Base-by-base conservation (phyloP, 2,113 vertebrate genomes). In the Etia nguti region DNA sequence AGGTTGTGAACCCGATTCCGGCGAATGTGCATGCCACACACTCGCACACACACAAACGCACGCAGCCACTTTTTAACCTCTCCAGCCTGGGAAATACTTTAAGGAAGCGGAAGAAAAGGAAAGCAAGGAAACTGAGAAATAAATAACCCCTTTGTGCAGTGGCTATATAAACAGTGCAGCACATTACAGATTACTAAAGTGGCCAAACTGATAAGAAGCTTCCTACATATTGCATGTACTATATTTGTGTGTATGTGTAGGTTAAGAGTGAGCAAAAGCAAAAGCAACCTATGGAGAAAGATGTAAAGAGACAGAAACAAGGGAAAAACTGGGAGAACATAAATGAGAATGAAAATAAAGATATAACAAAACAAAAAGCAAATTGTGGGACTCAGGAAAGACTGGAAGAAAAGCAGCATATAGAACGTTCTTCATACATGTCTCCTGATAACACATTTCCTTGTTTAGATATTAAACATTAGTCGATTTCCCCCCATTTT, bases 131-230 rank as follows among this genome's bases (percentile, higher is more conserved):
- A 94, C 91, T 41, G 87, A 94, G 92, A 95, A 96, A 94, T 93
- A 95, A 96, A 96, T 94, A 96, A 91, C 89, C 90, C 92, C 90
- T 96, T 94, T 95, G 94, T 95, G 93, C 92, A n/a, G 18, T 15
- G 16, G 79, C 90, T 91, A 83, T 86, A 90, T 93, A 95, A 96
- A 96, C 95, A 95, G 77, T 79, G 57, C 91, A 86, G 84, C 86
- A 84, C 90, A 81, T 93, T 95, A 91, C 57, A 89, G 93, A 88
- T 88, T 82, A 86, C 88, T 84, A 84, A 81, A 80, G 73, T 82
- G 83, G 73, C 24, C 13, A 36, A 56, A 88, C 86, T 93, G 95
- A 96, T 95, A 93, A 95, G 91, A 88, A 46, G 56, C 85, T 85
- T 95, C 90, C 89, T 88, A 86, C 80, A 70, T 60, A 90, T 65